These are phyloP conservation scores for Bufo bufo DNA, from an alignment of 2,113 vertebrate genomes.

Conservation along the genomic window DNA sequence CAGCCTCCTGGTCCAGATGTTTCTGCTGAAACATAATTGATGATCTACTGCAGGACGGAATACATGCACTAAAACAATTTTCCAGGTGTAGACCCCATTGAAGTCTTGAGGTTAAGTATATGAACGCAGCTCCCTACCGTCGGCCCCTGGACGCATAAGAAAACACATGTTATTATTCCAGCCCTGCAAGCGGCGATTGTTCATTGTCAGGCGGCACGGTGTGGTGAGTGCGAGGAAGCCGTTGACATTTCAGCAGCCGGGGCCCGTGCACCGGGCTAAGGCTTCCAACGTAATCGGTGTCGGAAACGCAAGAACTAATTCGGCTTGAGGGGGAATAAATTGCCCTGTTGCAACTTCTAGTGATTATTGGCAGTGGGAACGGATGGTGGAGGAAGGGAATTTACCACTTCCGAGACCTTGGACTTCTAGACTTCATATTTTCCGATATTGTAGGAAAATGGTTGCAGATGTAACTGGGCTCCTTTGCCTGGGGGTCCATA, in stretches of 20 bases:
- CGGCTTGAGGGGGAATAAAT: neutral
- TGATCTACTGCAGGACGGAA: constrained; percentile 78
- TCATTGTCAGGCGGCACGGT: neutral
- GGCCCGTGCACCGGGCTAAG: neutral
- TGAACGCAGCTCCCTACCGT: constrained; percentile 56
- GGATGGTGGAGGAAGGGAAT: neutral
- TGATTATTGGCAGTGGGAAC: neutral
- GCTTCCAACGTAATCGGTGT: neutral
- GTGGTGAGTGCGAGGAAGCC: constrained; percentile 44
- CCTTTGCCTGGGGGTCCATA: no score
- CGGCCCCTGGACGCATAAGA: constrained; percentile 55
- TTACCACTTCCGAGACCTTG: neutral
- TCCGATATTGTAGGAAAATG: neutral
- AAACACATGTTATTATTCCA: constrained; percentile 60
- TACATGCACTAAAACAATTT: constrained; percentile 67
- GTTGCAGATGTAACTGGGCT: neutral
- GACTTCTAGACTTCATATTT: neutral
- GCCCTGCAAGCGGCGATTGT: constrained; percentile 53
- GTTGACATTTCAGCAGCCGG: constrained; percentile 7
- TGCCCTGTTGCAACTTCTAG: neutral
- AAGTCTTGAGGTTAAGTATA: constrained; percentile 62
- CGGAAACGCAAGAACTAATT: constrained; percentile 26
- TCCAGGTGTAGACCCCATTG: constrained; percentile 70
- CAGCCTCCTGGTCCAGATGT: constrained; percentile 77
- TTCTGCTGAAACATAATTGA: constrained; percentile 80